Evolutionary conservation across 2,113 vertebrate genomes (phyloP), one percentile per base, ranked within the genome.

Genomic region (Sander lucioperca): DNA sequence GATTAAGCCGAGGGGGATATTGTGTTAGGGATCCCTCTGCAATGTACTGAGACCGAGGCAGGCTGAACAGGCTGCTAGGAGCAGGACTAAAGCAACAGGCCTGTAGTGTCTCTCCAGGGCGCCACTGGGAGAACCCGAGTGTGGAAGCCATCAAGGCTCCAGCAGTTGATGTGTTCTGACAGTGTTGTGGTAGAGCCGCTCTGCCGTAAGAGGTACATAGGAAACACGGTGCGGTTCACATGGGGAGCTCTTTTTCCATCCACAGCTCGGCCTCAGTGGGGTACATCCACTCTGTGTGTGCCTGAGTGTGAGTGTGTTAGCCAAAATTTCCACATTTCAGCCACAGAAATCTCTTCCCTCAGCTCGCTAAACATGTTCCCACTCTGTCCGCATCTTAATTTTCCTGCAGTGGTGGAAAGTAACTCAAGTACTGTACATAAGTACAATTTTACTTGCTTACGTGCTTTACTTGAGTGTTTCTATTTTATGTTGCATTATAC

Each of bases 131-230:
- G 81, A 86, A 78, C 61, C 61, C 11, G 74, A 85, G 85, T 50
- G 77, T 90, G 85, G 83, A 87, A 85, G 81, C 83, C 72, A 70
- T 94, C 92, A 92, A n/a, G 58, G 72, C 80, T 67, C 67, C 75
- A 2, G 73, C 67, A 5, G 70, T 88, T 92, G 90, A 95, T 95
- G 63, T 11, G 80, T 65, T 83, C 84, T 93, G 94, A 94, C 95
- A 94, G 80, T 94, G 94, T 94, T 94, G 90, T 94, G 88, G 88
- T 84, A 86, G 85, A 89, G 69, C 79, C 67, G 53, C 86, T 94
- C 92, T 92, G 89, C 91, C 79, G 82, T 92, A 83, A 93, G 86
- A 84, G 84, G 86, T 77, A 78, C 84, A 87, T 79, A 87, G 91
- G 84, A 93, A 92, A 87, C 90, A 72, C 67, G 43, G 64, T 45